Base-by-base conservation (phyloP, 92 coral and sea anemone genomes). In the Paramuricea clavata region DNA sequence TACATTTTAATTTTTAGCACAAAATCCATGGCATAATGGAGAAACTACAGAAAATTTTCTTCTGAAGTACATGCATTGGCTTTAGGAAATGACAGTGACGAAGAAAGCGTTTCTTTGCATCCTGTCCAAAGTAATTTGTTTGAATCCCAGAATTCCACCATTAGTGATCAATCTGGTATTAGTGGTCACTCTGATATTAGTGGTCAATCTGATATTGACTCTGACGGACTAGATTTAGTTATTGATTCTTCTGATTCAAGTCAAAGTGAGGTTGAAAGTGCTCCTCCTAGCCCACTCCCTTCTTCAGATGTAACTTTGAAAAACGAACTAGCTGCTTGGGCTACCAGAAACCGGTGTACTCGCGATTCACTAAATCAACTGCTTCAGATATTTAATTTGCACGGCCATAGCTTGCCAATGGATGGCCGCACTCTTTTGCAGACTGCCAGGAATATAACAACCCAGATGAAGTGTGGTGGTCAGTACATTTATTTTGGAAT, bases 381-480 rank as follows among this genome's bases (percentile, higher is more conserved):
- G 2, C 69, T 61, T 15, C n/a, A 16, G 10, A 28, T 61, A 12
- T 28, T 61, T 12, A 22, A 26, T 12, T 12, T 17, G 21, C 69
- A 61, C 12, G 69, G 69, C n/a, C 69, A 22, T 3, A 12, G 21
- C 11, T 26, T 61, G n/a, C 25, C 69, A 1, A 61, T 12, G 21
- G 69, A 61, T 61, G 69, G n/a, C 26, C 69, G 69, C 10, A 61
- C 69, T 26, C 69, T 61, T 61, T 61, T 61, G 21, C 12, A 28
- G 33, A 61, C 69, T 26, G n/a, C 69, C 21, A 22, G 33, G 69
- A 61, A 22, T 12, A 61, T n/a, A n/a, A n/a, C n/a, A n/a, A n/a
- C n/a, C n/a, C n/a, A n/a, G n/a, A n/a, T n/a, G n/a, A n/a, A n/a
- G n/a, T n/a, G n/a, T n/a, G n/a, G n/a, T n/a, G n/a, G n/a, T n/a